Evolutionary conservation across 64 coral and sea anemone species (phyloP).

Genomic region (Actinia equina): DNA sequence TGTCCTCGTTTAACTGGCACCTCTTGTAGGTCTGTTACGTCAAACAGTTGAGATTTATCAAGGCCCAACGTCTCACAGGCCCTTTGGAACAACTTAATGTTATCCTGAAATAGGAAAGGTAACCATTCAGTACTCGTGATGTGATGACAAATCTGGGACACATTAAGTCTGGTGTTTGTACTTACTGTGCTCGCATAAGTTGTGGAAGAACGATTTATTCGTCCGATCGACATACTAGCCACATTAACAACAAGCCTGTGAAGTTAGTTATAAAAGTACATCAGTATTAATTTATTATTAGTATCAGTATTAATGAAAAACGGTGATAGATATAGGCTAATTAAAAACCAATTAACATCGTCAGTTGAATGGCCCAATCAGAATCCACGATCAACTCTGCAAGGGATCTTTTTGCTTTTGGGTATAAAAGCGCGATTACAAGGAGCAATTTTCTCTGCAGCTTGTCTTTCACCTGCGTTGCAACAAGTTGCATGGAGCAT

Average conservation of each 20-base stretch:
- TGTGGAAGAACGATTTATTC: constrained; percentile 15
- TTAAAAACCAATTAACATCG: no score
- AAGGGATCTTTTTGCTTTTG: no score
- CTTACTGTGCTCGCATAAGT: constrained; percentile 1
- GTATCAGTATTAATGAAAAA: no score
- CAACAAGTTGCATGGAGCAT: no score
- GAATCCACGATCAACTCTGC: no score
- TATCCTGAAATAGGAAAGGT: neutral
- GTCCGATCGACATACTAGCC: constrained; percentile 8
- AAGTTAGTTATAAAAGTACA: neutral
- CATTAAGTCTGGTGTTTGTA: neutral
- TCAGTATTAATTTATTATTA: neutral
- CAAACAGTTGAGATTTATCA: constrained; percentile 13
- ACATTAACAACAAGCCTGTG: constrained; percentile 29
- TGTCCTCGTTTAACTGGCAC: constrained; percentile 25
- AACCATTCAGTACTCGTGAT: no score
- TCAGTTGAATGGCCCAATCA: no score
- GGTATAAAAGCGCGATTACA: no score
- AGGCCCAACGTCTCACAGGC: constrained; percentile 13
- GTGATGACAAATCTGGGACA: neutral
- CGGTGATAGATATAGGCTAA: no score
- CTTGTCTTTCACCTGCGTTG: no score
- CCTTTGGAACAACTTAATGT: constrained; percentile 4
- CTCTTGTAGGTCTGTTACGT: constrained; percentile 5
- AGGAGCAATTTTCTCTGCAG: no score